Evolutionary conservation across 2,888 invertebrate species (phyloP), one percentile per base, ranked within the genome.

Genomic region (Cenopis cana): DNA sequence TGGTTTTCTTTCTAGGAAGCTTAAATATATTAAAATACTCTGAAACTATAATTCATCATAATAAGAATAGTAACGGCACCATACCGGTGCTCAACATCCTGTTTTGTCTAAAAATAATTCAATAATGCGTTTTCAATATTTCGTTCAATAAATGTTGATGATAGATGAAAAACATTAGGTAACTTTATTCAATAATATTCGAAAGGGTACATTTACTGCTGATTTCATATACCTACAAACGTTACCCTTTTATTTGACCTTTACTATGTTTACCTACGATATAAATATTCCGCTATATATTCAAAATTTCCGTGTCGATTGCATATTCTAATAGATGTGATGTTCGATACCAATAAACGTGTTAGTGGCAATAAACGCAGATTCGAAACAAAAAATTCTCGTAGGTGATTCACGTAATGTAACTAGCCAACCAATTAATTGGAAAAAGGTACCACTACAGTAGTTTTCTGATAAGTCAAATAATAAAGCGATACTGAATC

Each of bases 381-480:
- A 50, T 38, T 64, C 14, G 24, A 20, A 64, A 24, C 50, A 38
- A 62, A 18, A 18, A 50, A 41, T 52, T 29, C 29, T 50, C 29
- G 69, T 69, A 38, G 69, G 64, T n/a, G 57, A 52, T n/a, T 62
- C 24, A 50, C 41, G 20, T 61, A 49, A 61, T 17, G 12, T 14
- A n/a, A 24, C 17, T 8, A 49, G 12, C 38, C 41, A 46, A 14
- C n/a, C 41, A 46, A 46, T 46, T 5, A 46, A n/a, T n/a, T 46
- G 41, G 41, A n/a, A 12, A n/a, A 46, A 46, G 14, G 14, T 41
- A 14, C 6, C 12, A 38, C 10, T 38, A 3, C 14, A 14, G 5
- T 41, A 14, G 14, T 14, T 41, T 14, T 14, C 14, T 41, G 38
- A 11, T 6, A 41, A 14, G 5, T n/a, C 4, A 14, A 41, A 41